Evolutionary conservation across 2,888 invertebrate species (phyloP), one percentile per base, ranked within the genome.

Genomic region (Perizoma affinitatum): DNA sequence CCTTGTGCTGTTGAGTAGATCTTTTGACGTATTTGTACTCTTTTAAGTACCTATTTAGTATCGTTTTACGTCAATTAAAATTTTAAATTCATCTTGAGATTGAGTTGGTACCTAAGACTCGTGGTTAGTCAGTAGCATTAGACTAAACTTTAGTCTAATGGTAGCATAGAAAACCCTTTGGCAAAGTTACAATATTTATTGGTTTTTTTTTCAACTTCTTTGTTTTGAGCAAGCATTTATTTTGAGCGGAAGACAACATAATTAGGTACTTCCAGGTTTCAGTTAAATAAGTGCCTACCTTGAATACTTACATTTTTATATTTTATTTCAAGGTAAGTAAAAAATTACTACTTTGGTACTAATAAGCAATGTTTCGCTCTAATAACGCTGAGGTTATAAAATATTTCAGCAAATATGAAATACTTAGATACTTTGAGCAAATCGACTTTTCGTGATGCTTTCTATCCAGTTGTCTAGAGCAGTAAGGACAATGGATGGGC

Each of bases 401-500:
- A 41, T 61, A 49, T 36, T 54, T 33, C 49, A 51, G 34, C 46
- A 46, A 49, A 53, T 41, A 34, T 57, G 35, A 45, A 57, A 58
- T 48, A 49, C 11, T 6, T 49, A 38, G 8, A 40, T 22, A 22
- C 22, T 22, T 22, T 22, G 22, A 22, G 40, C 4, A 49, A 38
- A 50, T 49, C 11, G 48, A 57, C 10, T 46, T 47, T 47, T 36
- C 50, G 36, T 35, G 33, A 44, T 44, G 40, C 10, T 58, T 54
- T 63, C 53, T 44, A 56, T 72, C 66, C 70, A 69, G 68, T 71
- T 58, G 63, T 70, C 66, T 70, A 63, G 64, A 44, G 38, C 50
- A 22, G 46, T 41, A 59, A 61, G 67, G 66, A 75, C 71, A 72
- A 69, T 64, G 62, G 61, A 68, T 64, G 72, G 71, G 70, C 22